A percentile compares a stretch with the other conserved stretches of the same genome.
phyloP scores from a whole-genome alignment of 2,888 invertebrate genomes.

The Eurois occulta region DNA sequence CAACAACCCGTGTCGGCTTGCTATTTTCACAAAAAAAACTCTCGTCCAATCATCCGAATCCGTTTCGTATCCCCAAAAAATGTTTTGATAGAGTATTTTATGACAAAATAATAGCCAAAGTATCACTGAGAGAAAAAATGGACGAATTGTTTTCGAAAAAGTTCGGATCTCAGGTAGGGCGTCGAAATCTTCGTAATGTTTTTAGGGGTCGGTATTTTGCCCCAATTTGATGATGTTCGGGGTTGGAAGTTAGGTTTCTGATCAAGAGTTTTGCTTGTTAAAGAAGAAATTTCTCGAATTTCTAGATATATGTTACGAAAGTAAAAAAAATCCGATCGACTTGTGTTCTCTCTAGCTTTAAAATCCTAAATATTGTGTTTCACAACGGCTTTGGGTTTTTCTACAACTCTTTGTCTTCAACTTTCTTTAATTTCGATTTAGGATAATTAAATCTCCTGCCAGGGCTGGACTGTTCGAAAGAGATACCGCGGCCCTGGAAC shows the following conservation, averaged over 20 bases:
- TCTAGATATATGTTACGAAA: background rate
- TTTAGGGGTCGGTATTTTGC: constrained; percentile 55
- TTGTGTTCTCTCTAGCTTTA: background rate
- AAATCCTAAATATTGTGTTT: background rate
- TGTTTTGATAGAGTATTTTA: constrained; percentile 83
- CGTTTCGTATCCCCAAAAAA: constrained; percentile 61
- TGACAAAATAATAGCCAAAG: constrained; percentile 83
- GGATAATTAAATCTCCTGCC: background rate
- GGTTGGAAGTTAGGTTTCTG: background rate
- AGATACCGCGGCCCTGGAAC: too few relatives aligned
- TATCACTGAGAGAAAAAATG: constrained; percentile 69
- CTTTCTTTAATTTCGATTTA: background rate
- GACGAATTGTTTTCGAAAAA: constrained; percentile 66
- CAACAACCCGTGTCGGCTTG: constrained; percentile 53
- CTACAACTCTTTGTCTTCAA: too few relatives aligned
- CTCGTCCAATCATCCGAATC: constrained; percentile 55
- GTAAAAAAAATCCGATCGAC: background rate
- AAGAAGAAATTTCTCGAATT: background rate
- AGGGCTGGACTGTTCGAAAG: too few relatives aligned
- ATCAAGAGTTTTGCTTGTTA: background rate
- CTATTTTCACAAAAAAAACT: constrained; percentile 53
- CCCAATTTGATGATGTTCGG: constrained; percentile 18
- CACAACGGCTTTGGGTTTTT: background rate
- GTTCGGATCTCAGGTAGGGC: constrained; percentile 65
- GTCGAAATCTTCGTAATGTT: constrained; percentile 75